Evolutionary conservation across 30 jellyfish, hydroid and myxozoan species (phyloP), one percentile per base, ranked within the genome.

Genomic region (Mastigias papua): DNA sequence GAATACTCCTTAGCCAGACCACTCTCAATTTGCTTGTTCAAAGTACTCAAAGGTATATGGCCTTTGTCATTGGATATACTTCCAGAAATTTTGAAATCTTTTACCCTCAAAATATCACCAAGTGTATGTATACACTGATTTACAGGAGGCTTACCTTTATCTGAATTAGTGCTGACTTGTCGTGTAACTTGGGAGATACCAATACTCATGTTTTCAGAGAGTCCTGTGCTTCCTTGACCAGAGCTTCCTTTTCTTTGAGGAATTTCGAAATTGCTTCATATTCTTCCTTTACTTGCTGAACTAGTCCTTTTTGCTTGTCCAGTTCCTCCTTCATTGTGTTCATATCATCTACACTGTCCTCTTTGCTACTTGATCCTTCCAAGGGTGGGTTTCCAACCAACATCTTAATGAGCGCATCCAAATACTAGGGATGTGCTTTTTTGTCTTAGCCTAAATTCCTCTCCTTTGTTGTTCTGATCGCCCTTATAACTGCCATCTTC

Each of bases 71-170:
- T 79, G 32, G 90, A 79, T 22, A 79, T 79, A 61, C 48, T 30
- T 62, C 85, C 85, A 54, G 28, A 15, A 33, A 77, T 77, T 73
- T 73, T 73, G 10, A 58, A 79, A 35, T 79, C 90, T 79, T 58
- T 79, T 26, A 79, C 17, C 90, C 90, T 79, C 90, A 79, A 79
- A 57, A 79, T 54, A 79, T 46, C 58, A 62, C 90, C 86, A 79
- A 79, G 90, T 11, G 84, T 62, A 51, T 79, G 90, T 3, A 79
- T 22, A 57, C 81, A 51, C 64, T 79, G 90, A 62, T 79, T 37
- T 37, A 37, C 54, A 3, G 54, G 54, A 34, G 19, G 60, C 78
- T 17, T 80, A 79, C 69, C 54, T 37, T 76, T 28, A 73, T 35
- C 77, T 5, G 30, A 5, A 25, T 76, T 76, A 5, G 30, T 34